Evolutionary conservation across 2,797 vertebrate genomes (phyloP).

Genomic region (Coendou prehensilis): DNA sequence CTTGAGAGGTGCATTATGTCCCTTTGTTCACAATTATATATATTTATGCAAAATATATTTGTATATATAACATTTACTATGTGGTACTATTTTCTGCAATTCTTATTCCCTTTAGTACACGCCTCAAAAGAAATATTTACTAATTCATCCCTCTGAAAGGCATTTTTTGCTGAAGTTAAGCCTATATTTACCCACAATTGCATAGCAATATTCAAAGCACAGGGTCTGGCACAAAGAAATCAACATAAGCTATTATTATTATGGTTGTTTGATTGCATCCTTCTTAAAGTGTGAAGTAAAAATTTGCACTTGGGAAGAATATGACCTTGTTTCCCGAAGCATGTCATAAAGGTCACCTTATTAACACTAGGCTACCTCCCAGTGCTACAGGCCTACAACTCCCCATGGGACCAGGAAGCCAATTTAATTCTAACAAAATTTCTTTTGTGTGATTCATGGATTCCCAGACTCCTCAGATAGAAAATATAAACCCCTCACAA

Average conservation of each 20-base stretch:
- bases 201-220: neutral
- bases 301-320: slow-evolving; percentile 30
- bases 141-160: neutral
- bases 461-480: neutral
- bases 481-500: slow-evolving; percentile 38
- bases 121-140: slow-evolving; percentile 5
- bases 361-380: neutral
- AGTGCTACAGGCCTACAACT: neutral
- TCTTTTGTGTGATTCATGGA: neutral
- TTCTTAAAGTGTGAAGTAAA: slow-evolving; percentile 29
- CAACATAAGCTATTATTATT: neutral
- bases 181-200: neutral
- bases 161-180: slow-evolving; percentile 6
- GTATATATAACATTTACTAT: neutral
- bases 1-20: neutral
- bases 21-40: neutral
- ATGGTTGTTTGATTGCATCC: neutral
- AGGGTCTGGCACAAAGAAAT: neutral
- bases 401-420: neutral
- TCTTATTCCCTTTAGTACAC: neutral
- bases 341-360: neutral
- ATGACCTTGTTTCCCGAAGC: neutral
- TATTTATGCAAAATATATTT: neutral
- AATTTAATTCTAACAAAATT: slow-evolving; percentile 44
- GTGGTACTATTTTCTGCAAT: slow-evolving; percentile 24